Conservation (phyloP, 2,797 vertebrate species). For the Mormyrus proboscirostris region DNA sequence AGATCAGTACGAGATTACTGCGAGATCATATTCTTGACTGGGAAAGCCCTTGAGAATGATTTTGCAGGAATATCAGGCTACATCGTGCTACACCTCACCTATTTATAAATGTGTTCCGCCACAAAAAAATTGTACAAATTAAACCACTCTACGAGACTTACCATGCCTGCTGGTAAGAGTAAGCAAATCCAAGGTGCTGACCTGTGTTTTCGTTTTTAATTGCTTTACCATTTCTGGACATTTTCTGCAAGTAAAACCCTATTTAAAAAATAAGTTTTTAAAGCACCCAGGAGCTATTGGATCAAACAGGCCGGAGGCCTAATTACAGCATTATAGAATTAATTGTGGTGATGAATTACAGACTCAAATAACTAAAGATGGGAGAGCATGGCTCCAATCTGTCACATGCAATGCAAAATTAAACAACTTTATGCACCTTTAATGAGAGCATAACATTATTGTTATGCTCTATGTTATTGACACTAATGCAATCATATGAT, state of each 20-base stretch:
- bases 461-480: too few species aligned
- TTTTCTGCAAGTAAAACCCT: neutral
- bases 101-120: neutral
- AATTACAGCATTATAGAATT: slow-evolving; percentile 35
- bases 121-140: neutral
- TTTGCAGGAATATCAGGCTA: neutral
- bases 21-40: neutral
- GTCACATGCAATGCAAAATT: neutral
- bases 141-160: neutral
- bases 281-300: slow-evolving; percentile 17
- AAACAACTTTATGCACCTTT: neutral
- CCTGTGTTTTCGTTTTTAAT: neutral
- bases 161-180: neutral
- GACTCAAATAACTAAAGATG: neutral
- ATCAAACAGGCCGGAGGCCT: slow-evolving; percentile 30
- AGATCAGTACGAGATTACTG: neutral
- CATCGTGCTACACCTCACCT: neutral
- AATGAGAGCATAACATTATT: neutral
- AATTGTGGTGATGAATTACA: slow-evolving; percentile 21
- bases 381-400: neutral
- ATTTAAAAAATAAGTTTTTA: slow-evolving; percentile 13
- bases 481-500: neutral
- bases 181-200: neutral
- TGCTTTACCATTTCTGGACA: neutral
- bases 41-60: neutral